A percentile compares a stretch with the other conserved stretches of the same genome.
These are phyloP conservation scores for Sarcophaga variegata DNA, from an alignment of 2,888 invertebrate species.

Conservation along the genomic window DNA sequence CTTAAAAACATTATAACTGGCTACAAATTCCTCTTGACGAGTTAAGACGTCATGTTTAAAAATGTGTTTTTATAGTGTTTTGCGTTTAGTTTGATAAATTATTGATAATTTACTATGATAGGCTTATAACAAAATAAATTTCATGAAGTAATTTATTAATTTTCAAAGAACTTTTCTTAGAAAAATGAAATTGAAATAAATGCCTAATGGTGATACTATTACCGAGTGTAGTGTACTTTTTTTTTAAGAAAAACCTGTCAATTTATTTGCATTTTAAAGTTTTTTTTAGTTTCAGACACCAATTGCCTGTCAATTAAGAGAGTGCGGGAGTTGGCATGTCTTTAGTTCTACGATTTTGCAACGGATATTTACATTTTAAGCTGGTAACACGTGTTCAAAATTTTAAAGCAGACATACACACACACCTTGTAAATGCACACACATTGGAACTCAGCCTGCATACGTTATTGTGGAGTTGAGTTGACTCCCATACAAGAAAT, in stretches of 20 bases:
- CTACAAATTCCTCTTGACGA: too few species aligned
- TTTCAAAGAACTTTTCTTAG: too few species aligned
- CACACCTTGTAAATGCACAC: background rate
- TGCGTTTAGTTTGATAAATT: too few species aligned
- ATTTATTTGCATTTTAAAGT: constrained; percentile 9
- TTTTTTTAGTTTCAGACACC: background rate
- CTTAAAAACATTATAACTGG: too few species aligned
- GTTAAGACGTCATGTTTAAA: too few species aligned
- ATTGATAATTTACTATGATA: too few species aligned
- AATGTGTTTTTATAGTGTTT: too few species aligned
- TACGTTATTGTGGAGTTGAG: background rate
- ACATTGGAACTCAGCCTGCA: background rate
- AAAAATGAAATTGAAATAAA: too few species aligned
- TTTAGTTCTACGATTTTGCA: constrained; percentile 21
- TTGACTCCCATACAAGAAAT: constrained; percentile 19
- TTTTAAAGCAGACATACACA: constrained; percentile 26
- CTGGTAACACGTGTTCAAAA: constrained; percentile 58
- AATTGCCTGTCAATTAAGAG: constrained; percentile 27
- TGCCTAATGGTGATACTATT: background rate
- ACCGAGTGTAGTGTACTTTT: background rate
- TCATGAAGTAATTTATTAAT: too few species aligned
- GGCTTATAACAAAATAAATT: too few species aligned
- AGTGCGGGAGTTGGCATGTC: background rate
- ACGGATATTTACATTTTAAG: constrained; percentile 55
- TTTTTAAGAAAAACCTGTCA: constrained; percentile 7